Conservation (phyloP, 2,113 vertebrate species). For the Zosterops pallidus region DNA sequence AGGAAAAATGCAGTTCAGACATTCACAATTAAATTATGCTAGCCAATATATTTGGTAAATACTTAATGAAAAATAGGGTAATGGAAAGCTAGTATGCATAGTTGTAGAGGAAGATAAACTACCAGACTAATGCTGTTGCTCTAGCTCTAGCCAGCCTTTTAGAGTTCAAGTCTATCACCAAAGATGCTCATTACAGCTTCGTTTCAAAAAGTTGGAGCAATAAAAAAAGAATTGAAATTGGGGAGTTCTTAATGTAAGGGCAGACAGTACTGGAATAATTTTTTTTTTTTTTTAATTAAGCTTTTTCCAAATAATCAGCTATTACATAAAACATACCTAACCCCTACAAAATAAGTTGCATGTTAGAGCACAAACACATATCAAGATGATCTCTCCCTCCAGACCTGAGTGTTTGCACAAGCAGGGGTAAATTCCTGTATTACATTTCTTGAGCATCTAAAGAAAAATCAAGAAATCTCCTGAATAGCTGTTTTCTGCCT, state of each 20-base stretch:
- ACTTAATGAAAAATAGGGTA: constrained; percentile 27
- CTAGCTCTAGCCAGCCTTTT: not conserved
- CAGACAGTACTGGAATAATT: not conserved
- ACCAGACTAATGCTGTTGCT: not conserved
- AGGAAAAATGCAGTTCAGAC: constrained; percentile 14
- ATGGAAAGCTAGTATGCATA: not conserved
- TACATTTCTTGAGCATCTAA: not conserved
- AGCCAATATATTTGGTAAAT: not conserved
- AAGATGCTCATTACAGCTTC: not conserved
- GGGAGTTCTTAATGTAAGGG: not conserved
- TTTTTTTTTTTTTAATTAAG: not conserved
- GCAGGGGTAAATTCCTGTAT: not conserved
- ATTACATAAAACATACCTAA: not conserved
- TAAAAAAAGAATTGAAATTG: not conserved
- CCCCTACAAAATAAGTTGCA: not conserved
- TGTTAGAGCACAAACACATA: not conserved
- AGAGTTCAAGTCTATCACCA: not conserved
- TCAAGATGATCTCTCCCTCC: not conserved
- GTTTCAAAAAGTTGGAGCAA: not conserved
- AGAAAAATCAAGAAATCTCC: not conserved
- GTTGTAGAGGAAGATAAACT: not conserved
- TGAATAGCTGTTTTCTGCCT: not conserved
- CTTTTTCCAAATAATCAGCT: not conserved
- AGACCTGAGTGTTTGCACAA: not conserved
- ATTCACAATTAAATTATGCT: constrained; percentile 13